A percentile compares a stretch with the other conserved stretches of the same genome.
These are phyloP conservation scores for Patiria miniata DNA, from an alignment of 35 echinoderm and acorn worm genomes.

Conservation along the genomic window DNA sequence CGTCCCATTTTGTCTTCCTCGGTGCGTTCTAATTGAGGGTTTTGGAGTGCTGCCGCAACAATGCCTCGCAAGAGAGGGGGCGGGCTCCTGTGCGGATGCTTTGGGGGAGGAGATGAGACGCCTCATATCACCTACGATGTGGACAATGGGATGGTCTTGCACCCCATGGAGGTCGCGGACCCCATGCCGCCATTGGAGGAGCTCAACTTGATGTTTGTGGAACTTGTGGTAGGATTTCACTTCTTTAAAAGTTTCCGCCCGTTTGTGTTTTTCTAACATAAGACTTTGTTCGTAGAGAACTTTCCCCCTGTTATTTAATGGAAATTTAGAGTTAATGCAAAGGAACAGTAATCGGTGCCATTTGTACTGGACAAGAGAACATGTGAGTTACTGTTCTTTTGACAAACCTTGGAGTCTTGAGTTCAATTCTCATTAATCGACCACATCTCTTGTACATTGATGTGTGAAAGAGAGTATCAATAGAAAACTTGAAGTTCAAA, in stretches of 20 bases:
- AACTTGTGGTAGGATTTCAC: constrained; percentile 83
- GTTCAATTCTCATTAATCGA: no score
- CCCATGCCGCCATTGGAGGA: constrained; percentile 96
- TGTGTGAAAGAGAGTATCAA: no score
- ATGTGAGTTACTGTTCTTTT: no score
- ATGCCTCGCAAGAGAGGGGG: constrained; percentile 90
- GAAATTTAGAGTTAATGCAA: background rate
- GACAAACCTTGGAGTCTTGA: no score
- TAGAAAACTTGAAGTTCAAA: no score
- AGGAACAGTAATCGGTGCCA: no score
- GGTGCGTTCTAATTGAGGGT: background rate
- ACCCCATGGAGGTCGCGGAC: constrained; percentile 76
- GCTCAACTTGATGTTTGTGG: constrained; percentile 92
- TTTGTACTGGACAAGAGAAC: no score
- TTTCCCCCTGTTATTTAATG: no score
- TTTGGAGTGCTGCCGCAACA: constrained; percentile 17
- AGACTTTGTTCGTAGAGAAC: no score
- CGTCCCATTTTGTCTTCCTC: background rate
- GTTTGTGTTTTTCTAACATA: background rate
- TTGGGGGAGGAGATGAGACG: constrained; percentile 83
- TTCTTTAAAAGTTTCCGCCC: background rate
- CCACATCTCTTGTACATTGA: no score
- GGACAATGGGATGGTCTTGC: constrained; percentile 82
- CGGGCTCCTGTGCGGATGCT: constrained; percentile 66
- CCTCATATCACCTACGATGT: constrained; percentile 78